Conservation (phyloP, 2,113 vertebrate genomes). For the Barnardius zonarius region DNA sequence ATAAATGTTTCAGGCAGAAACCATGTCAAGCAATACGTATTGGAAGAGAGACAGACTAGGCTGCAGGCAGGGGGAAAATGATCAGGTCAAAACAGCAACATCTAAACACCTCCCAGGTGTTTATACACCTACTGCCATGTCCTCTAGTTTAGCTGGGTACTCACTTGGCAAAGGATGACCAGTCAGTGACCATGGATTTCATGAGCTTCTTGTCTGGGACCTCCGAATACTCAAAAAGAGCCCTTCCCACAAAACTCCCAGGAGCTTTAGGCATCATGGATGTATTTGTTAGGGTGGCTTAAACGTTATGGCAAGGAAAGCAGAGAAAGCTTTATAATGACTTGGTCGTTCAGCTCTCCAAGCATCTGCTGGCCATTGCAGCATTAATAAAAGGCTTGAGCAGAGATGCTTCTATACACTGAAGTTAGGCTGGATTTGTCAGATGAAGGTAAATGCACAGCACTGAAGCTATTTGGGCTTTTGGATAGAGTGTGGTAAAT, state of each 20-base stretch:
- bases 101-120: background rate
- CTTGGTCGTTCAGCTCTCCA: background rate
- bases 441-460: background rate
- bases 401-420: background rate
- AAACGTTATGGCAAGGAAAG: background rate
- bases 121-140: background rate
- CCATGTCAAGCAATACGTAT: background rate
- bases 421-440: background rate
- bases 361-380: background rate
- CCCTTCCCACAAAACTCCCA: background rate
- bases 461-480: background rate
- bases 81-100: background rate
- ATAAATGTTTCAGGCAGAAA: slow-evolving; percentile 7
- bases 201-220: background rate
- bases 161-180: background rate
- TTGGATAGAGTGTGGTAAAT: background rate
- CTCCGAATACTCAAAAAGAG: background rate
- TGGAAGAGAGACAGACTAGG: background rate
- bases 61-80: background rate
- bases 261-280: background rate
- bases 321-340: background rate
- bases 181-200: background rate
- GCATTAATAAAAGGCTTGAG: background rate
- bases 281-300: background rate
- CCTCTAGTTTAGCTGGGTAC: background rate